Base-by-base conservation (phyloP, 1,140 invertebrate genomes). In the Oryzaephilus surinamensis region DNA sequence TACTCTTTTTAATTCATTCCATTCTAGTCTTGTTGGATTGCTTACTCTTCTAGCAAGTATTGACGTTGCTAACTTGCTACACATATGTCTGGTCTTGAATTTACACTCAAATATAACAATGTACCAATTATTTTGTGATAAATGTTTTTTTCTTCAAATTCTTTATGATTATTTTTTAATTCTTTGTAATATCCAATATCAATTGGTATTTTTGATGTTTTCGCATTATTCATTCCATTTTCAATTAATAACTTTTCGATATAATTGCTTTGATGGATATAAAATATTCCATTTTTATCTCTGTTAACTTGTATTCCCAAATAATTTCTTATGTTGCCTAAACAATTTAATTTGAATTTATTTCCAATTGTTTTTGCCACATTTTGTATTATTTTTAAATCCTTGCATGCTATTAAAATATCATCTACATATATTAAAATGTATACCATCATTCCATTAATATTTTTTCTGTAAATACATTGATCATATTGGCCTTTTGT, bases 1-100 rank as follows among this genome's bases (percentile, higher is more conserved):
- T 2, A 68, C 54, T 23, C 48, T 41, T 42, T 64, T 60, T 4
- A 54, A 57, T 20, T 47, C 50, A 23, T n/a, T 32, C 57, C 56
- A 59, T 44, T 67, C 55, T 2, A 31, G n/a, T 31, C 32, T 16
- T 8, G 29, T 33, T 8, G 36, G 55, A 24, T 47, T 43, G 7
- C 46, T 45, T 5, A 51, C 43, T 31, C 47, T 55, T 38, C 52
- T 49, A 16, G 46, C 52, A 6, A 57, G 29, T 14, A 39, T 19
- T 35, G 34, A 55, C 0, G 69, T 64, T 5, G 61, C 52, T 38
- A 47, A 66, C n/a, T n/a, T n/a, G n/a, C n/a, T n/a, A n/a, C n/a
- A 4, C 55, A 30, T 15, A 68, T 58, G 48, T 70, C 67, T 19
- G 63, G 65, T 30, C 66, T 32, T 5, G 58, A 58, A 5, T 34